Evolutionary conservation across 2,797 vertebrate genomes (phyloP).

Genomic region (Catamblyrhynchus diadema): DNA sequence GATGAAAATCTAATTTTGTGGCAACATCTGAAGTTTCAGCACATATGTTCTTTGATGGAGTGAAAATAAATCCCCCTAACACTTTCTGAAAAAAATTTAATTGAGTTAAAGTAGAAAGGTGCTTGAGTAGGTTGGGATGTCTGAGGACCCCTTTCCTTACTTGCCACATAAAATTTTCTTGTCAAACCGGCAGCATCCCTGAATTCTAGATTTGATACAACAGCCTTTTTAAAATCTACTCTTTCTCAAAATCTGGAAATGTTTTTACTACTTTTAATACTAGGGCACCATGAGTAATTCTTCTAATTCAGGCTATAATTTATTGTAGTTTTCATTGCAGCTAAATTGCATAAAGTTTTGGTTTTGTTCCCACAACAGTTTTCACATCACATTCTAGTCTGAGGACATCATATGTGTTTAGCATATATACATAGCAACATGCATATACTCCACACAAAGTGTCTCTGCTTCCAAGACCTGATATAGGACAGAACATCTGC

Average conservation of each 20-base stretch:
- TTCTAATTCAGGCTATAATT: not conserved
- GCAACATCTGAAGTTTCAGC: not conserved
- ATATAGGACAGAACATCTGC: not conserved
- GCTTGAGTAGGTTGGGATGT: not conserved
- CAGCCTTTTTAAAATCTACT: not conserved
- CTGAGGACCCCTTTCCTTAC: not conserved
- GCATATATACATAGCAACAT: not conserved
- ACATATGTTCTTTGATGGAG: not conserved
- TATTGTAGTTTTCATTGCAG: not conserved
- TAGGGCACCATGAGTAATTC: not conserved
- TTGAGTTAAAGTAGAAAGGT: not conserved
- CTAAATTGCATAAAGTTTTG: not conserved
- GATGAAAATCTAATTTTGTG: slow-evolving; percentile 20
- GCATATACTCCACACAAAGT: not conserved
- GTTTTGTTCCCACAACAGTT: slow-evolving; percentile 6
- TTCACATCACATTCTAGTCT: slow-evolving; percentile 9
- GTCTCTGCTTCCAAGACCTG: not conserved
- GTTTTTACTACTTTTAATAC: not conserved
- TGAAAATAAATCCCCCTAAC: not conserved
- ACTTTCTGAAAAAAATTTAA: not conserved
- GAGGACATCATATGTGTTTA: not conserved
- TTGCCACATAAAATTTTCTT: not conserved
- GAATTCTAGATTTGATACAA: not conserved
- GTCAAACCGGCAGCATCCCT: not conserved
- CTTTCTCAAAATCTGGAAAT: not conserved